Base-by-base conservation (phyloP, 2,888 invertebrate genomes). In the Drepanosiphum platanoidis region DNA sequence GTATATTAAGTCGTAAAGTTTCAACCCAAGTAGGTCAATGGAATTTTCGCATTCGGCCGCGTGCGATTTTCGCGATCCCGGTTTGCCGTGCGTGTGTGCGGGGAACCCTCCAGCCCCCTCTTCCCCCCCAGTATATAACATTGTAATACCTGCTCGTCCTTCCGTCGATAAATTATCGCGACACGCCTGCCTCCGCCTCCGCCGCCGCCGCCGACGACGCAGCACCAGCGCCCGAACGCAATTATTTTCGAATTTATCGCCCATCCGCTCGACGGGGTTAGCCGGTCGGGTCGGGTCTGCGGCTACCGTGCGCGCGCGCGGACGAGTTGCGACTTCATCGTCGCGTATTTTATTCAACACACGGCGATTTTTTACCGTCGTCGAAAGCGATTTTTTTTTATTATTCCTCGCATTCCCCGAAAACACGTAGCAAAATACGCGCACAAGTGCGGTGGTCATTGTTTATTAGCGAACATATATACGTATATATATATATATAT, bases 201-300 rank as follows among this genome's bases (percentile, higher is more conserved):
- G n/a, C n/a, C n/a, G n/a, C n/a, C n/a, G n/a, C n/a, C n/a, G n/a
- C n/a, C n/a, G n/a, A n/a, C n/a, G n/a, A 42, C 18, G 5, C 46
- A 18, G 52, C 52, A 3, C 4, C 52, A 3, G 52, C 34, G 22
- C 27, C n/a, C 75, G 77, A 39, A 39, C 18, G 61, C 77, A 64
- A 78, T 78, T 78, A 64, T 78, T 78, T 78, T 61, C 77, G 77
- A 77, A 79, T 46, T n/a, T 18, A 72, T 64, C 64, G 64, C 61
- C 64, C 13, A n/a, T n/a, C 64, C 30, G 13, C 13, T 18, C 46
- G 32, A 15, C 78, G 11, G 4, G 18, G 13, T 8, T 3, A 52
- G 52, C 52, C 52, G 18, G 52, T 52, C 18, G n/a, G n/a, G n/a
- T 18, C 15, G n/a, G n/a, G n/a, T n/a, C n/a, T n/a, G n/a, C n/a